Evolutionary conservation across 2,888 invertebrate species (phyloP).

Genomic region (Chorisops tibialis): DNA sequence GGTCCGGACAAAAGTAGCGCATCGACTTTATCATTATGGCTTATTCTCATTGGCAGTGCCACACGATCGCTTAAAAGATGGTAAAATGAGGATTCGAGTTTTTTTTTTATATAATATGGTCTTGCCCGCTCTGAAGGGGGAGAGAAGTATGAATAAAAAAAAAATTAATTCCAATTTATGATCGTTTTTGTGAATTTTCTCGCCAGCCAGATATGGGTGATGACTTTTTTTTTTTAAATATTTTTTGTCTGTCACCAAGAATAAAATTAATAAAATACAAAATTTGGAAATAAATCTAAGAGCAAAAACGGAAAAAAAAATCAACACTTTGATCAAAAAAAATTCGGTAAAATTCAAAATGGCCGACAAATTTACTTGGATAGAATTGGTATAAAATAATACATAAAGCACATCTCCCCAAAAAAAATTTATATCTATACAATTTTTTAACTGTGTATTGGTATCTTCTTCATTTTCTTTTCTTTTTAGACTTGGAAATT

Average conservation of each 20-base stretch:
- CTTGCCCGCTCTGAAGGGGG: slow-evolving; percentile 1
- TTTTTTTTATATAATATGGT: too few species aligned
- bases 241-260: too few species aligned
- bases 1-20: background rate
- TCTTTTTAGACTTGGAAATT: slow-evolving; percentile 18
- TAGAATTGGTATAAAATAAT: slow-evolving; percentile 5
- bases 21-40: background rate
- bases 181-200: slow-evolving; percentile 25
- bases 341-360: slow-evolving; percentile 12
- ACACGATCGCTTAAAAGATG: background rate
- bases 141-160: slow-evolving; percentile 11
- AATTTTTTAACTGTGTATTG: too few species aligned
- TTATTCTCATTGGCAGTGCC: slow-evolving; percentile 11
- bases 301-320: background rate
- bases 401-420: background rate
- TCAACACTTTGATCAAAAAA: slow-evolving; percentile 1
- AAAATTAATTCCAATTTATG: slow-evolving; percentile 31
- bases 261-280: too few species aligned
- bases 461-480: slow-evolving; percentile 5
- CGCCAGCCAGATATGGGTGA: background rate
- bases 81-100: too few species aligned
- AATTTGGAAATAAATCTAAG: too few species aligned
- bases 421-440: too few species aligned
- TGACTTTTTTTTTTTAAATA: slow-evolving; percentile 12
- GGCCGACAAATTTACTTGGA: background rate